Base-by-base conservation (phyloP, 2,797 vertebrate species). In the Pseudopleuronectes americanus region DNA sequence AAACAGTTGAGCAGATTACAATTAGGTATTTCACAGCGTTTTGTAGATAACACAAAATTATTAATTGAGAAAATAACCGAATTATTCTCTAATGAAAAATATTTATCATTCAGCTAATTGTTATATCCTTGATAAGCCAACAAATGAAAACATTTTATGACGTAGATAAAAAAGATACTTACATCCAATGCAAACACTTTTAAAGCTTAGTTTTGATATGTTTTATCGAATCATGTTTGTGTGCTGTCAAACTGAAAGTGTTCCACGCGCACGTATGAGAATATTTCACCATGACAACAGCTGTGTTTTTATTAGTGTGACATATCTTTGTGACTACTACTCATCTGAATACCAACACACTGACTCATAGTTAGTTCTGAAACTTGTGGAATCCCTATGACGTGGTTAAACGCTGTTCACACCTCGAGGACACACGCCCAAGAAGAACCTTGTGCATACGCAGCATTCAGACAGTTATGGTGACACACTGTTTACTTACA, bases 401-500 rank as follows among this genome's bases (percentile, higher is more conserved):
- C 33, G 17, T 38, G 23, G n/a, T 58, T 71, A 28, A 24, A 10
- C 19, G 1, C 26, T 43, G 6, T 59, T 68, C 33, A 81, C 43
- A 75, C 17, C 24, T 51, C 8, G 8, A 14, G 33, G 17, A 65
- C 47, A 71, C 45, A 70, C 52, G 13, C 68, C 54, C 53, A 63
- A 26, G 4, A 1, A 6, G 62, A 66, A 19, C 13, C 1, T 13
- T 43, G 57, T 64, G 2, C 23, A n/a, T 24, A 53, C 33, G 48
- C 19, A 65, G 24, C 48, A 57, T 9, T n/a, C 68, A 49, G 19
- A 23, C 13, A 48, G 12, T 52, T 53, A 43, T 31, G 22, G 28
- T 41, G 10, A 23, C 24, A 49, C 5, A 5, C 5, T 63, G 26
- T 24, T 13, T 49, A 69, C 89, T 94, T 94, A 98, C 97, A 91